Evolutionary conservation across 2,797 vertebrate species (phyloP).

Genomic region (Lepus oiostolus): DNA sequence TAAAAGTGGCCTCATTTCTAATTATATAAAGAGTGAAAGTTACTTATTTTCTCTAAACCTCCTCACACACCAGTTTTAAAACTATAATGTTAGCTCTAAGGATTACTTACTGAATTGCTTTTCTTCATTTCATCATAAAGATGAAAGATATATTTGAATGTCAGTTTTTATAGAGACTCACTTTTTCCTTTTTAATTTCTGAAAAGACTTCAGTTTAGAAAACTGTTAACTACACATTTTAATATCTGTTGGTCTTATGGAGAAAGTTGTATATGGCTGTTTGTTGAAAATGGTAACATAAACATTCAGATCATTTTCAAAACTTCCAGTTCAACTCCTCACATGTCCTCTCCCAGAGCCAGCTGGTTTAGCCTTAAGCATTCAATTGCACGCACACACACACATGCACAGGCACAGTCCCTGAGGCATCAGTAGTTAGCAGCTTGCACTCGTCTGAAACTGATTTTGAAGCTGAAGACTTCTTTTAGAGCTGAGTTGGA

Average conservation of each 20-base stretch:
- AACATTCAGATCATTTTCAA: background rate
- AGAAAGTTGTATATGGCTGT: background rate
- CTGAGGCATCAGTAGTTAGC: background rate
- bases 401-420: no score
- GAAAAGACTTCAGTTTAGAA: background rate
- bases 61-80: background rate
- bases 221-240: background rate
- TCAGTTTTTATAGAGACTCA: background rate
- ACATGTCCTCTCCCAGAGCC: background rate
- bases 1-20: background rate
- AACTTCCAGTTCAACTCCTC: conserved; percentile 12
- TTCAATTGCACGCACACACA: no score
- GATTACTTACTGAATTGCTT: background rate
- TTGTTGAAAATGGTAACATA: conserved; percentile 31
- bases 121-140: background rate
- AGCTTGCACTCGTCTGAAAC: background rate
- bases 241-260: background rate
- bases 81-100: background rate
- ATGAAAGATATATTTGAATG: background rate
- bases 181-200: background rate
- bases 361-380: background rate
- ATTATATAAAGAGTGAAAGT: background rate
- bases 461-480: conserved; percentile 21
- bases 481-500: conserved; percentile 72
- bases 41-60: background rate